A percentile compares a stretch with the other conserved stretches of the same genome.
phyloP scores from a whole-genome alignment of 23 tunicate species.

The Botrylloides violaceus region DNA sequence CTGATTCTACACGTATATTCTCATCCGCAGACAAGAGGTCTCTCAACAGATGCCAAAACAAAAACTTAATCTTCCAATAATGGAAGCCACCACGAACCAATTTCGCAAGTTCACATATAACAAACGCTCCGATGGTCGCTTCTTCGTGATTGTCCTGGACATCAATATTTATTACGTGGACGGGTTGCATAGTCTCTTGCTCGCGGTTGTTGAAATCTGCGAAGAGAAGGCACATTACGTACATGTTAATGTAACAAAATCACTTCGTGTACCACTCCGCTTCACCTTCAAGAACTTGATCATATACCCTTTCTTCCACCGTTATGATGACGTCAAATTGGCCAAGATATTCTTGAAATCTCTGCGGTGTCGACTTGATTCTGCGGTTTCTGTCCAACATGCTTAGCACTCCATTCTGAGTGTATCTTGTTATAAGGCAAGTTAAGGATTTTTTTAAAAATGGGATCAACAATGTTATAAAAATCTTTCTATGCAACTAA shows the following conservation, averaged over 20 bases:
- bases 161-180: slow-evolving; percentile 81
- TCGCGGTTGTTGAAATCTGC: slow-evolving; percentile 75
- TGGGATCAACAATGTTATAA: too few species aligned
- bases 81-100: slow-evolving; percentile 19
- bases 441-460: too few species aligned
- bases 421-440: too few species aligned
- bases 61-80: background rate
- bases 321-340: slow-evolving; percentile 66
- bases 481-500: too few species aligned
- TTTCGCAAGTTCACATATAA: slow-evolving; percentile 80
- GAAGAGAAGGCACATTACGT: background rate
- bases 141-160: slow-evolving; percentile 95
- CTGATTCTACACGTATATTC: too few species aligned
- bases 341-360: slow-evolving; percentile 55
- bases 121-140: slow-evolving; percentile 92
- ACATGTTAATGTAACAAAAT: background rate
- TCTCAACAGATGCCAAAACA: background rate
- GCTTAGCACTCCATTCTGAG: slow-evolving; percentile 82
- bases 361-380: slow-evolving; percentile 74
- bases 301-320: slow-evolving; percentile 89
- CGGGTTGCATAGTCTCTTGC: slow-evolving; percentile 35
- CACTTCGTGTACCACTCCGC: background rate
- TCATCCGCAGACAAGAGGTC: background rate
- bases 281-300: slow-evolving; percentile 87
- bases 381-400: slow-evolving; percentile 94